Conservation (phyloP, 2,888 invertebrate species). For the Microchrysa polita region DNA sequence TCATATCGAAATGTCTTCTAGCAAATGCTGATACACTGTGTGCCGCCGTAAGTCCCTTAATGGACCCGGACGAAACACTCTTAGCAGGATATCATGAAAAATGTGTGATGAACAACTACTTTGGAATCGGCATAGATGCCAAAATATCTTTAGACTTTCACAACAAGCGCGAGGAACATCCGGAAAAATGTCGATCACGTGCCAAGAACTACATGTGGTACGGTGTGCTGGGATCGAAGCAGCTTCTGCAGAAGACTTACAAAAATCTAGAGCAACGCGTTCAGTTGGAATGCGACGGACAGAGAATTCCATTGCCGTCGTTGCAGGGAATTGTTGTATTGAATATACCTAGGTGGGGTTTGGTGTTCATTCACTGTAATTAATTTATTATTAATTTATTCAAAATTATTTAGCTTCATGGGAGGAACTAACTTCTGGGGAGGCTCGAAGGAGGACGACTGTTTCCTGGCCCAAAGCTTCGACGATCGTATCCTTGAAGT, state of each 20-base stretch:
- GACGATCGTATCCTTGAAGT: constrained; percentile 97
- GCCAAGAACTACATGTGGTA: constrained; percentile 98
- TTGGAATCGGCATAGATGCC: constrained; percentile 97
- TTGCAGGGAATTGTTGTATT: constrained; percentile 96
- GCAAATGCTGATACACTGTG: constrained; percentile 97
- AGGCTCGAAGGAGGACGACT: constrained; percentile 88
- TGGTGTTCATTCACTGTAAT: no score
- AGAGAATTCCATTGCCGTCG: constrained; percentile 92
- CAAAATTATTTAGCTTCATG: constrained; percentile 81
- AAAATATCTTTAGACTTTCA: constrained; percentile 97
- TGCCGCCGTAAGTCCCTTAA: constrained; percentile 94
- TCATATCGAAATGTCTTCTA: constrained; percentile 93
- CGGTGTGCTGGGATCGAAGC: constrained; percentile 79
- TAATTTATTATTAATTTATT: not conserved
- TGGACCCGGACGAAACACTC: constrained; percentile 90
- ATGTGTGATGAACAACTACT: constrained; percentile 99
- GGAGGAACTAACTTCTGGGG: constrained; percentile 99
- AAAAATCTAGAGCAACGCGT: constrained; percentile 96
- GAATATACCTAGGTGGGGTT: constrained; percentile 84
- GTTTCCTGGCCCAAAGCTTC: constrained; percentile 92
- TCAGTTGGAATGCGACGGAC: constrained; percentile 95
- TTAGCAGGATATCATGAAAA: constrained; percentile 91
- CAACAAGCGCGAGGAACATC: constrained; percentile 95
- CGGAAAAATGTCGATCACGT: constrained; percentile 93
- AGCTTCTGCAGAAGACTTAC: constrained; percentile 88